Evolutionary conservation across 1,140 invertebrate genomes (phyloP), one percentile per base, ranked within the genome.

Genomic region (Heliothis subflexa): DNA sequence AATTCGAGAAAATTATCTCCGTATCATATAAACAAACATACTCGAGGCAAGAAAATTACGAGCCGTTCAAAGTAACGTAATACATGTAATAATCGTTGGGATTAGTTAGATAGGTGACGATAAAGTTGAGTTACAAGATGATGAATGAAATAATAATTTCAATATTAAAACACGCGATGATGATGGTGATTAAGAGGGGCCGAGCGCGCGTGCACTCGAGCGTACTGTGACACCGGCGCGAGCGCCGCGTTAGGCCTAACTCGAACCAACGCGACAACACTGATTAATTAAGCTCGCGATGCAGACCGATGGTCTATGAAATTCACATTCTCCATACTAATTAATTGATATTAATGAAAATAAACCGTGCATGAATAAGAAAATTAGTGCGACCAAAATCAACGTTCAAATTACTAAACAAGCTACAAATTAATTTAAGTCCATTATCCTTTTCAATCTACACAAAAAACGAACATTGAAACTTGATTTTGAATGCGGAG

Each of bases 91-190:
- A 91, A 91, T 91, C 84, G 85, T 89, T 83, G 81, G 84, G 85
- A 89, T 90, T 87, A 87, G 84, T 89, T 87, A 88, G 87, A 90
- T 91, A 81, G 85, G 87, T 81, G 87, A 88, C 85, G 90, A 92
- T 93, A 92, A 93, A 91, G 82, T 25, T n/a, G 61, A 85, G 87
- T 80, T 87, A 84, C 81, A 82, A 76, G 83, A 88, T 89, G 87
- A 90, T 92, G 88, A 92, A 93, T 93, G 89, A 90, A 93, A 88
- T 87, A 89, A 86, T 89, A 87, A 89, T 88, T 91, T 88, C 80
- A 87, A 85, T 89, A 88, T 88, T 85, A 85, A 87, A 88, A 83
- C 78, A 88, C 73, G 81, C 85, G 85, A 88, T 88, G 83, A 90
- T 88, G 79, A 83, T 78, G 75, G 66, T 86, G 88, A 91, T 92